Conservation (phyloP, 2,888 invertebrate species). For the Gandaritis pyraliata region DNA sequence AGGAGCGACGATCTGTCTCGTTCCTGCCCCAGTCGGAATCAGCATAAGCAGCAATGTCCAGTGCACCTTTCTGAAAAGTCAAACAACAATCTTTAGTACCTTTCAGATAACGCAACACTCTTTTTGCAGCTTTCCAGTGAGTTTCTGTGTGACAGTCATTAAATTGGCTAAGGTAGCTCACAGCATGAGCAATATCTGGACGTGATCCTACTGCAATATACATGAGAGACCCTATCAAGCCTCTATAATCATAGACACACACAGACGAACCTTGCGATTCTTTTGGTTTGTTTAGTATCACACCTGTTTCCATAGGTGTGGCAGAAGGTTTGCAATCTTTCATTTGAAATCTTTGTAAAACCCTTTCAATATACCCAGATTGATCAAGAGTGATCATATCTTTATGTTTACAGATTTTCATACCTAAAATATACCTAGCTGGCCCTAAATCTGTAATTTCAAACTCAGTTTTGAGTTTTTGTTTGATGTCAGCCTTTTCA, state of each 20-base stretch:
- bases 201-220: slow-evolving; percentile 38
- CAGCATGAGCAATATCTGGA: slow-evolving; percentile 42
- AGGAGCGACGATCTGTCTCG: slow-evolving; percentile 34
- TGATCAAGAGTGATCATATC: too few species aligned
- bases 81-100: slow-evolving; percentile 34
- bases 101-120: slow-evolving; percentile 41
- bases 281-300: neutral
- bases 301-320: neutral
- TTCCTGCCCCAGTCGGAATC: too few species aligned
- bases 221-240: slow-evolving; percentile 36
- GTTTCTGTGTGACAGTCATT: slow-evolving; percentile 29
- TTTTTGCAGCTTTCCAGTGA: slow-evolving; percentile 43
- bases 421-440: too few species aligned
- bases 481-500: too few species aligned
- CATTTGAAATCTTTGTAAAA: too few species aligned
- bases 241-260: slow-evolving; percentile 20
- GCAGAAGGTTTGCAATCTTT: too few species aligned
- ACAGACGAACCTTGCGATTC: too few species aligned
- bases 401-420: too few species aligned
- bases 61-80: slow-evolving; percentile 4
- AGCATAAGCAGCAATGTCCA: slow-evolving; percentile 20
- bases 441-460: too few species aligned
- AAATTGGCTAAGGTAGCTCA: slow-evolving; percentile 40
- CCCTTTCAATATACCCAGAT: too few species aligned
- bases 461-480: too few species aligned